Conservation (phyloP, 2,888 invertebrate species). For the Nezara viridula region DNA sequence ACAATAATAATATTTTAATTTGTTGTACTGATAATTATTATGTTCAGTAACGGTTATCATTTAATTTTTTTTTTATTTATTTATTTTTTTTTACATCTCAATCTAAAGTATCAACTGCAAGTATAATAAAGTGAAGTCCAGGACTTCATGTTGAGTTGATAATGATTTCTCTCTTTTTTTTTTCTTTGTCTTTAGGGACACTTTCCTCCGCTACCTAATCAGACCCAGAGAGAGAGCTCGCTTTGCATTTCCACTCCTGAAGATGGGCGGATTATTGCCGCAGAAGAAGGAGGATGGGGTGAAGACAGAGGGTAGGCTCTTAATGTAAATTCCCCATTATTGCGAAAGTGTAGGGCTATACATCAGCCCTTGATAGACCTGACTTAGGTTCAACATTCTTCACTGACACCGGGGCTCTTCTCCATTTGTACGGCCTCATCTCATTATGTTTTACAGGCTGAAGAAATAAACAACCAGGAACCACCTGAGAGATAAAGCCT, state of each 20-base stretch:
- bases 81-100: too few relatives aligned
- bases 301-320: background rate
- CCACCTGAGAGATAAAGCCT: slow-evolving; percentile 10
- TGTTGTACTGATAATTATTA: too few relatives aligned
- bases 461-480: slow-evolving; percentile 37
- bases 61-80: too few relatives aligned
- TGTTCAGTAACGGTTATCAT: too few relatives aligned
- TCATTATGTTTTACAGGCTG: slow-evolving; percentile 40
- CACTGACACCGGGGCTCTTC: slow-evolving; percentile 22
- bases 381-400: slow-evolving; percentile 14
- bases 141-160: too few relatives aligned
- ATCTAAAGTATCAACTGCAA: too few relatives aligned
- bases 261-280: slow-evolving; percentile 18
- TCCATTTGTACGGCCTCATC: slow-evolving; percentile 6
- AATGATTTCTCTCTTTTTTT: background rate
- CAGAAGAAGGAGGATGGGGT: background rate
- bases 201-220: background rate
- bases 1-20: too few relatives aligned
- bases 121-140: too few relatives aligned
- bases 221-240: background rate
- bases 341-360: slow-evolving; percentile 23
- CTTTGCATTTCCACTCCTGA: slow-evolving; percentile 40
- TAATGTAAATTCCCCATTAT: slow-evolving; percentile 51
- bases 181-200: background rate
- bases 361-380: slow-evolving; percentile 49